Evolutionary conservation across 23 tunicate genomes (phyloP), one percentile per base, ranked within the genome.

Genomic region (Diplosoma virens): DNA sequence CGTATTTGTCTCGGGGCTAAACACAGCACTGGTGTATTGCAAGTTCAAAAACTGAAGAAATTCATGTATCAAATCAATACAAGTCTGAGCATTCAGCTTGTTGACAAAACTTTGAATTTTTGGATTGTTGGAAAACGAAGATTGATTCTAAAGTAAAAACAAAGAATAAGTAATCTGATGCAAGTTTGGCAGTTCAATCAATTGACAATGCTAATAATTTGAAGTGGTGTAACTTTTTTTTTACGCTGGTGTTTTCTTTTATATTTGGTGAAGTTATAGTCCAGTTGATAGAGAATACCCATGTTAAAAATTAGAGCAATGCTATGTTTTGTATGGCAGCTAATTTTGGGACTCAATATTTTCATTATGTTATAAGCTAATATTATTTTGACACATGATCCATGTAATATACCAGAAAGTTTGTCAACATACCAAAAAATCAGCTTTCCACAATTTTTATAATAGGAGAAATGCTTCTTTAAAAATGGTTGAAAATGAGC

Each of bases 11-110:
- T 92, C 97, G 17, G 90, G 92, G 1, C 37, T 3, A 55, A 92
- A 85, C 33, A 92, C 97, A 26, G 92, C 79, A 47, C 45, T 64
- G 27, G 97, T 73, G 82, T 92, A 92, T 58, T 92, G 92, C 21
- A 92, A 77, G 59, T 75, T 33, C 36, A 92, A 82, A 77, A 45
- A 46, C 22, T 86, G 67, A 20, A 92, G 32, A 37, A 92, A 92
- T 28, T 92, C 85, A 47, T 77, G 76, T 18, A 92, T 52, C 3
- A 92, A 52, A 1, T 81, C 90, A 23, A 85, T 26, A 60, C 87
- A 92, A 29, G 47, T 17, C 32, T 69, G 61, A 41, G 82, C 87
- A 33, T 81, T 75, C 48, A 52, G 11, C 29, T 77, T 36, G 1
- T 71, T 7, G 28, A 68, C 7, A 63, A 85, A 92, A 22, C 77